phyloP scores from a whole-genome alignment of 2,888 invertebrate species.

The Cephus runcator region DNA sequence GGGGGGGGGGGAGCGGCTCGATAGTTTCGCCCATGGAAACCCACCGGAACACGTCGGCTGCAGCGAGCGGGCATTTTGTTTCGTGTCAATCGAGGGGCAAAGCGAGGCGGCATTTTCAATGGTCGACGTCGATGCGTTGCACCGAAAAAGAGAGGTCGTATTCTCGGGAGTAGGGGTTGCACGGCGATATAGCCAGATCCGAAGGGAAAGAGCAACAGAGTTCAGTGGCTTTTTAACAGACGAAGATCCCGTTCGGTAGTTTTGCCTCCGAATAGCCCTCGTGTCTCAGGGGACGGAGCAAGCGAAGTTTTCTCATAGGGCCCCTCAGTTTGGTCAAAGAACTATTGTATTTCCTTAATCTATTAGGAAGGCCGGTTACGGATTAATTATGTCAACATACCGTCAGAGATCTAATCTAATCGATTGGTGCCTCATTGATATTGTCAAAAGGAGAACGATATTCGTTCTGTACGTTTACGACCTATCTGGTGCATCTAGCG shows the following conservation, averaged over 20 bases:
- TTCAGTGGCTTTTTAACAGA: slow-evolving; percentile 33
- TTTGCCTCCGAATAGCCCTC: background rate
- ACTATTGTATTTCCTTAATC: background rate
- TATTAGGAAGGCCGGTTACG: background rate
- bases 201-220: slow-evolving; percentile 28
- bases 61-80: slow-evolving; percentile 7
- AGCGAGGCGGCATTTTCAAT: slow-evolving; percentile 20
- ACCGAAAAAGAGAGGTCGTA: background rate
- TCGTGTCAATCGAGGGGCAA: slow-evolving; percentile 29
- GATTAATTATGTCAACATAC: background rate
- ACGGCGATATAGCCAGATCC: background rate
- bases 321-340: background rate
- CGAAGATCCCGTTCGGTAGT: slow-evolving; percentile 17
- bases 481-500: background rate
- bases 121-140: background rate
- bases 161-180: background rate
- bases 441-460: background rate
- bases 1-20: background rate
- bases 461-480: background rate
- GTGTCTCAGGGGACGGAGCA: background rate
- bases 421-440: background rate
- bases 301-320: background rate
- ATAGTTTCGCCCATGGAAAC: background rate
- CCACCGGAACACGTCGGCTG: background rate
- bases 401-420: background rate